These are phyloP conservation scores for Phyllotis vaccarum DNA, from an alignment of 2,797 vertebrate species.

Conservation along the genomic window DNA sequence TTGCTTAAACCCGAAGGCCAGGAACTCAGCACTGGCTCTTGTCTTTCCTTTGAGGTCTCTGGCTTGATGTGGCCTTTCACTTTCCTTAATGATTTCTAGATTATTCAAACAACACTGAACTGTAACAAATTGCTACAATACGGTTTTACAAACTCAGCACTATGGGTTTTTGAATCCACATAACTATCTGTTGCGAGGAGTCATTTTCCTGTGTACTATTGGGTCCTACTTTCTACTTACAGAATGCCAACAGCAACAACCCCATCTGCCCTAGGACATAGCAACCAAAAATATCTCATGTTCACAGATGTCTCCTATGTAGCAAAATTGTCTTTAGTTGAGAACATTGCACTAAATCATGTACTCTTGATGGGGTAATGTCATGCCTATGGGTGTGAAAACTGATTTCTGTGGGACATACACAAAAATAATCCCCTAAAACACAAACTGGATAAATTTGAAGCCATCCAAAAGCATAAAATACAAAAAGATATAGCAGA, in stretches of 20 bases:
- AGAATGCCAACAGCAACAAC: neutral
- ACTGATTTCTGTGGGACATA: neutral
- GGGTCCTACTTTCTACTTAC: constrained; percentile 1
- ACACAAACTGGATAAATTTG: neutral
- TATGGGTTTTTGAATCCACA: neutral
- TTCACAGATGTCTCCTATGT: constrained; percentile 11
- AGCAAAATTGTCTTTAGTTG: neutral
- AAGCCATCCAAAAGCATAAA: constrained; percentile 11
- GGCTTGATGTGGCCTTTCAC: constrained; percentile 23
- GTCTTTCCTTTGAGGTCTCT: constrained; percentile 3
- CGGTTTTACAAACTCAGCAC: neutral
- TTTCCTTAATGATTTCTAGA: constrained; percentile 28
- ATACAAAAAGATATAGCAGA: constrained; percentile 12
- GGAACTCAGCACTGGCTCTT: constrained; percentile 29
- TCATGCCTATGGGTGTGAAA: neutral
- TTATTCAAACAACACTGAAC: neutral
- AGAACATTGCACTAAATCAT: constrained; percentile 26
- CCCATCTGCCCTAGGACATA: neutral
- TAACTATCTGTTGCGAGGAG: neutral
- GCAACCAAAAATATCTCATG: constrained; percentile 37
- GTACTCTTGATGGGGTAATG: neutral
- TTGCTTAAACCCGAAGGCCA: constrained; percentile 5
- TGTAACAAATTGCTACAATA: neutral
- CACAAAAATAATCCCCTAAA: neutral
- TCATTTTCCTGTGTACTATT: neutral